phyloP scores from a whole-genome alignment of 2,797 vertebrate genomes.

The Pangasius sanitwongsei region DNA sequence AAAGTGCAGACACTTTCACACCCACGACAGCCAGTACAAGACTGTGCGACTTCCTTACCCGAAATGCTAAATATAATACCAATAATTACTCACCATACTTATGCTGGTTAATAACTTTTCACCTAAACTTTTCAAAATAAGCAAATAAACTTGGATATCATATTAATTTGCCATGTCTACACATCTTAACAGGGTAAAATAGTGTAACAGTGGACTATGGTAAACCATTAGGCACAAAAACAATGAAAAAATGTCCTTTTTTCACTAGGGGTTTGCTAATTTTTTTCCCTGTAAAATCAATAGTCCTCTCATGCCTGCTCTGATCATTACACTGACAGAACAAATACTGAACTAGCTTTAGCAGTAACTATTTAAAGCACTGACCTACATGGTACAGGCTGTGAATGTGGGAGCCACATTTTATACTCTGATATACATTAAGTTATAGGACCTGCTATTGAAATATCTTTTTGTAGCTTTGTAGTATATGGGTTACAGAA shows the following conservation, averaged over 20 bases:
- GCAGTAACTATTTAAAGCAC: slow-evolving; percentile 55
- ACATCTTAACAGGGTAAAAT: too few species aligned
- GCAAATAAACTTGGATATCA: neutral
- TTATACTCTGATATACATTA: slow-evolving; percentile 25
- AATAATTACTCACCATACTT: neutral
- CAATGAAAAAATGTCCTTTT: neutral
- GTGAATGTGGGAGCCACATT: slow-evolving; percentile 9
- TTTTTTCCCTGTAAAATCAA: slow-evolving; percentile 35
- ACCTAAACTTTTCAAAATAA: neutral
- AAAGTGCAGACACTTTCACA: slow-evolving; percentile 30
- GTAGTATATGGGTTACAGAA: too few species aligned
- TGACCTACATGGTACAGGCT: slow-evolving; percentile 56
- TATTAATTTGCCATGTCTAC: neutral
- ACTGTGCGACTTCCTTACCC: neutral
- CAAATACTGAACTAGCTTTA: slow-evolving; percentile 49
- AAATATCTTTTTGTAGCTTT: neutral
- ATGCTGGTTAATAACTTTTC: neutral
- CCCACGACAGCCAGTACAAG: slow-evolving; percentile 18
- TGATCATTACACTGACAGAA: slow-evolving; percentile 31
- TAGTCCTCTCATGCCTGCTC: slow-evolving; percentile 46
- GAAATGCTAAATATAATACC: slow-evolving; percentile 9
- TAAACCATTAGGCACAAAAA: neutral
- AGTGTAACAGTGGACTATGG: neutral
- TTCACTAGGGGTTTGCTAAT: neutral
- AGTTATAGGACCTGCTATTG: neutral